Evolutionary conservation across 2,113 vertebrate species (phyloP), one percentile per base, ranked within the genome.

Genomic region (Hippopotamus amphibius): DNA sequence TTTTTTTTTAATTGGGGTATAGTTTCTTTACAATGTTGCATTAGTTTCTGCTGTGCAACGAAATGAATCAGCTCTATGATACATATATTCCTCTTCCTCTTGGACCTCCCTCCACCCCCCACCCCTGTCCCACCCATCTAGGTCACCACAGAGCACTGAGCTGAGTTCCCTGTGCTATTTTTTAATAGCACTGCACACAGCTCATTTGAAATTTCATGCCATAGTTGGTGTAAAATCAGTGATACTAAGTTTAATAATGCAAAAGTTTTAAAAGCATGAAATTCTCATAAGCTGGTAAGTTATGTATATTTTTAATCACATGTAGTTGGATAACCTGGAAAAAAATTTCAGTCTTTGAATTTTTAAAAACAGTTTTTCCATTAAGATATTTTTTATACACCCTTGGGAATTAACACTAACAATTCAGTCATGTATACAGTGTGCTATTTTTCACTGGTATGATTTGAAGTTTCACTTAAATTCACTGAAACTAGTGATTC

Each of bases 341-440:
- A 55, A 55, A 86, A 90, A 37, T 83, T 24, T 65, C 53, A 74
- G 43, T 71, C 76, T 79, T 94, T 85, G 46, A 92, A 68, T 76
- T 86, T 96, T 90, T 85, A 48, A 95, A 95, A 57, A 74, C 3
- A 59, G 61, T 79, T 84, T 90, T 93, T 61, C 28, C 37, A 63
- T 85, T 90, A 92, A 92, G 77, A 55, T 95, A 88, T 88, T 81
- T 94, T 94, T 91, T 91, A 76, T 82, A 87, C 71, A 59, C 12
- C 79, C 12, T 55, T 76, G 71, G n/a, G 95, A 92, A 95, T 90
- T 93, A 95, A 77, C 50, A 43, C 53, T 92, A 22, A 53, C 92
- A 81, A 88, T 85, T 93, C 22, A 81, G 81, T 59, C 81, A 85
- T 46, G 63, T 57, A 87, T 76, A 90, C 33, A 81, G 9, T 80